Evolutionary conservation across 1,140 invertebrate genomes (phyloP).

Genomic region (Drosophila takahashii): DNA sequence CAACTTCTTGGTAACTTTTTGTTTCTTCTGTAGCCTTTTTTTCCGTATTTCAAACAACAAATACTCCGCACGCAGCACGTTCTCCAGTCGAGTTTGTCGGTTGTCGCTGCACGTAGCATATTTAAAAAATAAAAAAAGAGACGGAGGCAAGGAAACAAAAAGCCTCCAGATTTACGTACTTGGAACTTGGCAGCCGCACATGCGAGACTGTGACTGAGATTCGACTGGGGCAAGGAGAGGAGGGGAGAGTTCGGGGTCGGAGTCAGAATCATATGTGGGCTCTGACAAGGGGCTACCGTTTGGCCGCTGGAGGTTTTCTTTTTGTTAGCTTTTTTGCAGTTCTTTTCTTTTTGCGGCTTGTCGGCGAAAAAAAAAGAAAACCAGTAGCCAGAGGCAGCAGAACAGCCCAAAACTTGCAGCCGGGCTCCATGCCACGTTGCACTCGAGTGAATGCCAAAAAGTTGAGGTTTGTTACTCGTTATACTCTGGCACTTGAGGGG

Average conservation of each 20-base stretch:
- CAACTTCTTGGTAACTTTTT: constrained; percentile 75
- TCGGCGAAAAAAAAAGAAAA: constrained; percentile 63
- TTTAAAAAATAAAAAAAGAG: constrained; percentile 58
- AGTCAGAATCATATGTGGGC: constrained; percentile 46
- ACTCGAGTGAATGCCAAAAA: constrained; percentile 66
- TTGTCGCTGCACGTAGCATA: constrained; percentile 71
- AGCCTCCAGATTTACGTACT: constrained; percentile 75
- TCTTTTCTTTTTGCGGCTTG: constrained; percentile 56
- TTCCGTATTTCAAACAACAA: constrained; percentile 56
- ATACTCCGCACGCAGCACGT: constrained; percentile 77
- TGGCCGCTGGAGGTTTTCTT: constrained; percentile 44
- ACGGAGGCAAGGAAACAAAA: constrained; percentile 29
- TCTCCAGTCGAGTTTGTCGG: constrained; percentile 50
- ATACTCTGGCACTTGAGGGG: constrained; percentile 24
- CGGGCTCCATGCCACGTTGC: constrained; percentile 70
- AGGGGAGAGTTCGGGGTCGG: background rate
- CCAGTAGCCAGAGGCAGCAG: constrained; percentile 71
- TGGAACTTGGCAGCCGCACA: constrained; percentile 61
- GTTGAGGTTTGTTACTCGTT: constrained; percentile 58
- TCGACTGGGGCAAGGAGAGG: constrained; percentile 1
- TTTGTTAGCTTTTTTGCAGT: constrained; percentile 32
- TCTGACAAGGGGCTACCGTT: constrained; percentile 73
- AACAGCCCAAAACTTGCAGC: constrained; percentile 48
- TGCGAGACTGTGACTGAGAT: constrained; percentile 28
- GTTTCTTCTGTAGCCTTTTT: constrained; percentile 34